Conservation (phyloP, 2,888 invertebrate species). For the Teinopalpus imperialis region DNA sequence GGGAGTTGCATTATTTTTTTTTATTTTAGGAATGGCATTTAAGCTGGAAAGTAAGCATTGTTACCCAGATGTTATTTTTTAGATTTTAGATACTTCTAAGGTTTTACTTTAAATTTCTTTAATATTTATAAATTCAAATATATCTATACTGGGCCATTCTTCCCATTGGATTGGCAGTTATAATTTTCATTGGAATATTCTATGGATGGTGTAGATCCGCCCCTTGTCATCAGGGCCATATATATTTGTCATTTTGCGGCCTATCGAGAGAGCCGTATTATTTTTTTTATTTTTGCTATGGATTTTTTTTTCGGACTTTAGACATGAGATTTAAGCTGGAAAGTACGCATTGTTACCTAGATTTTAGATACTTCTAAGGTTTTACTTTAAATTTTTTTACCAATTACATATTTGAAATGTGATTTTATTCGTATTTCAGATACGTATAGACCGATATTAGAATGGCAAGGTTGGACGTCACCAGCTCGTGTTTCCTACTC, state of each 20-base stretch:
- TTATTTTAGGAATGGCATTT: conserved; percentile 17
- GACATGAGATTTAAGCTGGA: conserved; percentile 16
- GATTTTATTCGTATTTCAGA: too few relatives aligned
- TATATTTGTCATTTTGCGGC: not conserved
- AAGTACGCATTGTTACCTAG: conserved; percentile 6
- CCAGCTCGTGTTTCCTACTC: conserved; percentile 29
- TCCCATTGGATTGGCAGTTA: not conserved
- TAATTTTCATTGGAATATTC: not conserved
- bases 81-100: too few relatives aligned
- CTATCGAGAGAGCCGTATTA: not conserved
- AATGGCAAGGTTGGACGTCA: conserved; percentile 30
- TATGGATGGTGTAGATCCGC: conserved; percentile 1
- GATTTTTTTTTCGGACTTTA: too few relatives aligned
- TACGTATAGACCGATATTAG: conserved; percentile 28
- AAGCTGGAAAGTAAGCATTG: conserved; percentile 12
- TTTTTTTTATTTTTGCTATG: too few relatives aligned
- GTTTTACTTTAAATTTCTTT: too few relatives aligned
- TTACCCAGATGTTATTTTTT: too few relatives aligned
- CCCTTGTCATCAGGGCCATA: conserved; percentile 7
- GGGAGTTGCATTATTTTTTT: not conserved
- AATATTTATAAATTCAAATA: conserved; percentile 15
- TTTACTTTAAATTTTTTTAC: too few relatives aligned
- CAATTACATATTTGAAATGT: too few relatives aligned
- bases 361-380: too few relatives aligned
- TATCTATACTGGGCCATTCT: conserved; percentile 6